A percentile compares a stretch with the other conserved stretches of the same genome.
Conservation (phyloP, 2,797 vertebrate species). For the Silurus aristotelis region DNA sequence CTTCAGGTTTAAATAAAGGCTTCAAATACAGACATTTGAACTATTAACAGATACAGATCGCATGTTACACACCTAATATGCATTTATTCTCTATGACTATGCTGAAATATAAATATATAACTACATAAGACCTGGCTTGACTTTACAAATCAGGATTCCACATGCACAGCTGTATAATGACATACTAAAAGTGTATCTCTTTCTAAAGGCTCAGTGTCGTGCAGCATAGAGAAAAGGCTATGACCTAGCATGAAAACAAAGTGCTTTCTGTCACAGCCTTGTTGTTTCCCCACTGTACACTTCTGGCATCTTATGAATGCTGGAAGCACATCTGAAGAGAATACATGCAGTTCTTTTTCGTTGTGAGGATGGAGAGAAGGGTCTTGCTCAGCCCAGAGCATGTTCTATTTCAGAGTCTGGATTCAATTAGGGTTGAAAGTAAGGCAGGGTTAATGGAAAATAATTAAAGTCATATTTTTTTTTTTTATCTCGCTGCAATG, state of each 20-base stretch:
- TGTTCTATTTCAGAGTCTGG: conserved; percentile 50
- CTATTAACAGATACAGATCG: not conserved
- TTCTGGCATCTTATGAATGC: conserved; percentile 31
- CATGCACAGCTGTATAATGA: not conserved
- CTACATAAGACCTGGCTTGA: not conserved
- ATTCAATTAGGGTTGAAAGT: conserved; percentile 54
- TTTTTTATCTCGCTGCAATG: conserved; percentile 43
- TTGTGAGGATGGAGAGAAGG: conserved; percentile 24
- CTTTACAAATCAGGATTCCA: not conserved
- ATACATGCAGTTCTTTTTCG: conserved; percentile 32
- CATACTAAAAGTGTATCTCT: not conserved
- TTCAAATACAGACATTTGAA: not conserved
- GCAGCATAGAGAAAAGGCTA: not conserved
- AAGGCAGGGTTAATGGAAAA: conserved; percentile 57
- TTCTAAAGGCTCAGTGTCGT: not conserved
- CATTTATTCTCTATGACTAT: not conserved
- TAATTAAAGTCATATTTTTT: conserved; percentile 57
- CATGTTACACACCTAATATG: not conserved
- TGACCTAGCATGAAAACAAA: conserved; percentile 22
- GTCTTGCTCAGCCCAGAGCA: conserved; percentile 42
- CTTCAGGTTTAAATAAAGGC: not conserved
- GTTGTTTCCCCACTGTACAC: conserved; percentile 28
- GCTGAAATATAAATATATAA: not conserved
- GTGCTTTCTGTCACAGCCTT: conserved; percentile 14
- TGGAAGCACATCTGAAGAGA: conserved; percentile 38